A percentile compares a stretch with the other conserved stretches of the same genome.
Evolutionary conservation across 2,888 invertebrate species (phyloP).

Genomic region (Netelia melanura): DNA sequence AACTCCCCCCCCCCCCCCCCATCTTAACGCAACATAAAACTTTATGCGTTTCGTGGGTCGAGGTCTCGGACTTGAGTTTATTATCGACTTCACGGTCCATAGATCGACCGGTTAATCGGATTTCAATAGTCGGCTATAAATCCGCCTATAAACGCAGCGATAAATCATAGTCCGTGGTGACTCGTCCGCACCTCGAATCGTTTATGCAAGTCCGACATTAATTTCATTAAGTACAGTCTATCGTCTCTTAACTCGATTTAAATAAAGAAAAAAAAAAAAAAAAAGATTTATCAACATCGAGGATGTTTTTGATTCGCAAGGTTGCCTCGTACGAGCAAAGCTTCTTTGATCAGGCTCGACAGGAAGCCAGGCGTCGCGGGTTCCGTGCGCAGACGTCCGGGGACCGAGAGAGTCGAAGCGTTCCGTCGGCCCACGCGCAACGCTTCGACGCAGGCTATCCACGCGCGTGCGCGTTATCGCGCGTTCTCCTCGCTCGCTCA

Average conservation of each 20-base stretch:
- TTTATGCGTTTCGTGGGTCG: slow-evolving; percentile 24
- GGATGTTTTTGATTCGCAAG: no score
- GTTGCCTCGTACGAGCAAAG: neutral
- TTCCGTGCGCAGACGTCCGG: slow-evolving; percentile 26
- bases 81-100: slow-evolving; percentile 15
- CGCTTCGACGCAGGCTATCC: slow-evolving; percentile 23
- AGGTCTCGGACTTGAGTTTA: slow-evolving; percentile 1
- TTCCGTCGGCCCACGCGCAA: slow-evolving; percentile 59
- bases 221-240: neutral
- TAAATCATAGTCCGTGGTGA: slow-evolving; percentile 35
- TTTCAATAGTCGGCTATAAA: slow-evolving; percentile 58
- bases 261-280: neutral
- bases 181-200: neutral
- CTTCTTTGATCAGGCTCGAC: slow-evolving; percentile 3
- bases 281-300: neutral
- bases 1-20: slow-evolving; percentile 65
- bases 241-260: neutral
- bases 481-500: slow-evolving; percentile 70
- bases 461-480: slow-evolving; percentile 27
- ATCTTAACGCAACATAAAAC: slow-evolving; percentile 32
- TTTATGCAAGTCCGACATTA: no score
- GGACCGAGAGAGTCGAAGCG: slow-evolving; percentile 30
- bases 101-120: slow-evolving; percentile 58
- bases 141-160: slow-evolving; percentile 47
- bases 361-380: slow-evolving; percentile 11